These are phyloP conservation scores for Drosophila trichaetosa DNA, from an alignment of 2,888 invertebrate genomes.

Conservation along the genomic window DNA sequence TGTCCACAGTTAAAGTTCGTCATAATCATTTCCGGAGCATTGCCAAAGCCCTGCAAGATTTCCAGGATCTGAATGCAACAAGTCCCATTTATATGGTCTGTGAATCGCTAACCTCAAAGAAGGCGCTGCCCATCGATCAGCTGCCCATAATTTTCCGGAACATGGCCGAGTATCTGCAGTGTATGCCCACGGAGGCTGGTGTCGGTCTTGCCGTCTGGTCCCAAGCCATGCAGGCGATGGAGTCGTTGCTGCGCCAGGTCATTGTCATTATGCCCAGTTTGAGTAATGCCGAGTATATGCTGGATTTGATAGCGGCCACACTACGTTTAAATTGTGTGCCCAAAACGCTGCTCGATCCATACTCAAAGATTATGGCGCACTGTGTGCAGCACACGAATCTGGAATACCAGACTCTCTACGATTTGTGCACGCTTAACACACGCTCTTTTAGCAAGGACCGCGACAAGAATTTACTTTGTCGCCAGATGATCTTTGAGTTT, in stretches of 20 bases:
- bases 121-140: slow-evolving; percentile 89
- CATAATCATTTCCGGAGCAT: slow-evolving; percentile 97
- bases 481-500: slow-evolving; percentile 96
- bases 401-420: slow-evolving; percentile 91
- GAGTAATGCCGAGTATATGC: slow-evolving; percentile 89
- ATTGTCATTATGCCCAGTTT: slow-evolving; percentile 89
- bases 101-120: slow-evolving; percentile 91
- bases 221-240: slow-evolving; percentile 93
- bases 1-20: slow-evolving; percentile 85
- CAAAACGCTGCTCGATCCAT: slow-evolving; percentile 94
- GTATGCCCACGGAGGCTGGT: slow-evolving; percentile 92
- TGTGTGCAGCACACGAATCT: slow-evolving; percentile 95
- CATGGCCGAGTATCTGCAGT: slow-evolving; percentile 96
- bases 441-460: slow-evolving; percentile 95
- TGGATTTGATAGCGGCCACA: slow-evolving; percentile 91
- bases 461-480: slow-evolving; percentile 95
- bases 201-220: slow-evolving; percentile 91
- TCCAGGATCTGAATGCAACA: slow-evolving; percentile 97
- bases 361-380: slow-evolving; percentile 96
- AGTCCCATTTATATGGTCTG: slow-evolving; percentile 95
- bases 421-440: slow-evolving; percentile 95
- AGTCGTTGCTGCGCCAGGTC: slow-evolving; percentile 92
- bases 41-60: slow-evolving; percentile 96
- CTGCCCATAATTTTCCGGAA: slow-evolving; percentile 94
- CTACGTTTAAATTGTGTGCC: slow-evolving; percentile 92